These are phyloP conservation scores for Drosophila barbarae DNA, from an alignment of 2,888 invertebrate genomes.

Conservation along the genomic window DNA sequence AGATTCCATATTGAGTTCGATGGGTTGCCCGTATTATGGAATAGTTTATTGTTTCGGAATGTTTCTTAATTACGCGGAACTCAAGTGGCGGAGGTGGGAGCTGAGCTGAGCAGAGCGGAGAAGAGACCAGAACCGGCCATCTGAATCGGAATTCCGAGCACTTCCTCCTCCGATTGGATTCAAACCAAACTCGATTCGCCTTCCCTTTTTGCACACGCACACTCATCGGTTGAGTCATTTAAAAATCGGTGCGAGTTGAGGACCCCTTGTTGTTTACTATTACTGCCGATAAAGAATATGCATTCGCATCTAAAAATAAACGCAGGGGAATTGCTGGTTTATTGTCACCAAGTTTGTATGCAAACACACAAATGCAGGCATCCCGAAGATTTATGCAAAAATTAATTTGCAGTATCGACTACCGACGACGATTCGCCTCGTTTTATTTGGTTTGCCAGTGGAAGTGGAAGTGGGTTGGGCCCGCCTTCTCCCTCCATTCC, in stretches of 20 bases:
- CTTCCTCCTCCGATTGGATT: constrained; percentile 53
- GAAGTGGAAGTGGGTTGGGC: constrained; percentile 36
- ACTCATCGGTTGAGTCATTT: constrained; percentile 43
- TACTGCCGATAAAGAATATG: constrained; percentile 60
- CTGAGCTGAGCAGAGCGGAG: neutral
- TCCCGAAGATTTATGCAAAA: constrained; percentile 68
- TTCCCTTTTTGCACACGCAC: constrained; percentile 29
- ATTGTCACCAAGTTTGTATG: constrained; percentile 35
- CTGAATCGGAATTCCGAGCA: constrained; percentile 60
- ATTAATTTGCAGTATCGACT: constrained; percentile 42
- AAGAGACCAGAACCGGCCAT: constrained; percentile 32
- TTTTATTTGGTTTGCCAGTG: constrained; percentile 34
- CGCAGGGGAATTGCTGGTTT: constrained; percentile 22
- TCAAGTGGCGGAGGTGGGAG: constrained; percentile 59
- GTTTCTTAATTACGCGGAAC: constrained; percentile 72
- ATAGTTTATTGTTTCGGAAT: constrained; percentile 68
- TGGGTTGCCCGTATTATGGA: constrained; percentile 51
- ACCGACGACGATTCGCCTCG: constrained; percentile 24
- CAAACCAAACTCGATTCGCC: constrained; percentile 30
- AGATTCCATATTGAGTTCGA: constrained; percentile 60
- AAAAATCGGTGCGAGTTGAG: constrained; percentile 10
- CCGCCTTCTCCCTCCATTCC: constrained; percentile 14
- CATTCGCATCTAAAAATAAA: constrained; percentile 37
- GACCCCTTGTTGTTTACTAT: constrained; percentile 46
- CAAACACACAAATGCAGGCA: constrained; percentile 27